A percentile compares a stretch with the other conserved stretches of the same genome.
These are phyloP conservation scores for Herpetotheres cachinnans DNA, from an alignment of 2,113 vertebrate species.

Conservation along the genomic window DNA sequence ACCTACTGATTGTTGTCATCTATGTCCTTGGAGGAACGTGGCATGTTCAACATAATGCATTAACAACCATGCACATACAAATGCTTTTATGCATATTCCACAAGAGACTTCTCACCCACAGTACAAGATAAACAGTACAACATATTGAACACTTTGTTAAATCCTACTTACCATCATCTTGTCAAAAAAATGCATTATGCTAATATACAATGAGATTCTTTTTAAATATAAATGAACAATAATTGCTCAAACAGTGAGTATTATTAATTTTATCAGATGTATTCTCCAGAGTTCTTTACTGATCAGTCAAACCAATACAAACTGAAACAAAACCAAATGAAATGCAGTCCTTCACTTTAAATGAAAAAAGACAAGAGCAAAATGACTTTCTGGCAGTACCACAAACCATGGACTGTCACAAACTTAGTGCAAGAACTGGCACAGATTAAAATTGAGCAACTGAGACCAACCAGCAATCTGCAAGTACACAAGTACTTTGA, in stretches of 20 bases:
- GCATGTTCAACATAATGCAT: neutral
- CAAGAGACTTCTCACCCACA: neutral
- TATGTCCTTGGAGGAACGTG: neutral
- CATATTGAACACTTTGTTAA: neutral
- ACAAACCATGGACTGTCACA: neutral
- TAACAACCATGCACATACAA: neutral
- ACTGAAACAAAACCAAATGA: neutral
- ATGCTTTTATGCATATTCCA: neutral
- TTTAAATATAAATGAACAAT: neutral
- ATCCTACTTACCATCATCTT: neutral
- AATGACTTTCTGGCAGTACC: neutral
- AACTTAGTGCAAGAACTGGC: neutral
- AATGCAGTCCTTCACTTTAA: neutral
- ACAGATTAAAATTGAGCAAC: neutral
- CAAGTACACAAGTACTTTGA: neutral
- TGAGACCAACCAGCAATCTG: neutral
- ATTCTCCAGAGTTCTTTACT: conserved; percentile 8
- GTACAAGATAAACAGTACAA: neutral
- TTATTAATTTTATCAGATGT: neutral
- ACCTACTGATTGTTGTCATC: neutral
- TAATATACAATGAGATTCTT: neutral
- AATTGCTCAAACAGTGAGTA: neutral
- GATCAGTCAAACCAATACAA: neutral
- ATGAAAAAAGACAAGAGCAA: neutral
- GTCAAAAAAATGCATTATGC: neutral